These are phyloP conservation scores for Polyommatus iphigenia DNA, from an alignment of 2,888 invertebrate genomes.

Conservation along the genomic window DNA sequence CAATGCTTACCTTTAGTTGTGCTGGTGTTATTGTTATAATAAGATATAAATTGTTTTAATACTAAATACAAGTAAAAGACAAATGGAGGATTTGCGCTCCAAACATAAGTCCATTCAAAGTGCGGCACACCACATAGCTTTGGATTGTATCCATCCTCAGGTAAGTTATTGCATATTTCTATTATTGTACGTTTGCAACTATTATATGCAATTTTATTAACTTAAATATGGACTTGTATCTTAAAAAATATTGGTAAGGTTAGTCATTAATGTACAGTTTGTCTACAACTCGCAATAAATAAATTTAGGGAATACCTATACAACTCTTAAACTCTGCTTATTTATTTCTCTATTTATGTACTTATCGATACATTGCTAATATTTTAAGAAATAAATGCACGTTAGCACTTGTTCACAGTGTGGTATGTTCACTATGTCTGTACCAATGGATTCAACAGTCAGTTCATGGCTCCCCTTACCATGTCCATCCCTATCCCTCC, in stretches of 20 bases:
- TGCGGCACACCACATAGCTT: conserved; percentile 69
- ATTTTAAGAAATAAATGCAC: conserved; percentile 37
- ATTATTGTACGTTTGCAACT: neutral
- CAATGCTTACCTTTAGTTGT: neutral
- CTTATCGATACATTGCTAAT: neutral
- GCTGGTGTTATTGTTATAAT: conserved; percentile 7
- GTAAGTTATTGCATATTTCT: conserved; percentile 45
- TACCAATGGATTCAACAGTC: conserved; percentile 70
- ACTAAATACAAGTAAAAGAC: neutral
- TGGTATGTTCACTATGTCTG: conserved; percentile 74
- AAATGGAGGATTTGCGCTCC: conserved; percentile 67
- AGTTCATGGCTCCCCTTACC: conserved; percentile 85
- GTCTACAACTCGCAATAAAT: neutral
- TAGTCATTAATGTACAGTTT: neutral
- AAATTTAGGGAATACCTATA: too few relatives aligned
- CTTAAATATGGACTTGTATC: neutral
- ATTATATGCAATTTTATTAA: neutral
- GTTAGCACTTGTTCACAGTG: conserved; percentile 68
- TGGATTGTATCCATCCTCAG: conserved; percentile 72
- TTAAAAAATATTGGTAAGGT: neutral
- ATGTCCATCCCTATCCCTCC: conserved; percentile 85
- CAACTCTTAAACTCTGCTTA: neutral
- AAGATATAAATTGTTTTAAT: conserved; percentile 40
- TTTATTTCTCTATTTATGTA: neutral
- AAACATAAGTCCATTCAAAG: conserved; percentile 68